Evolutionary conservation across 2,113 vertebrate genomes (phyloP), one percentile per base, ranked within the genome.

Genomic region (Callorhinus ursinus): DNA sequence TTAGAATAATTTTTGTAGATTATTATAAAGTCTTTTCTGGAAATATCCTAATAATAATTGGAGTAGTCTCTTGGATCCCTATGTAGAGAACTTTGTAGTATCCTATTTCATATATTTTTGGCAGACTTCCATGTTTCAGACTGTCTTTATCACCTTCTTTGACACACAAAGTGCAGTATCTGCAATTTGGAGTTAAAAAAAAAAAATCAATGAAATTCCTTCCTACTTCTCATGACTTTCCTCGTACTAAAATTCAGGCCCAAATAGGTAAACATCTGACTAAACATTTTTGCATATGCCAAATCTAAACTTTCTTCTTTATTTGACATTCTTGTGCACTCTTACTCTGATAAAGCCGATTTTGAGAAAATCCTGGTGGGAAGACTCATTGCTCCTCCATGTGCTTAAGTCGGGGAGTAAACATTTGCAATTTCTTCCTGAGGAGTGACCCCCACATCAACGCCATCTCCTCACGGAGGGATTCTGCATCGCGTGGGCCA

Each of bases 101-200:
- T 61, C 12, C 10, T 14, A 74, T 87, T 76, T 82, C 28, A 15
- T 46, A 1, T 33, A 63, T 28, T 92, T 61, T n/a, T n/a, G 90
- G 63, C 80, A 85, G 39, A 53, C 18, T 95, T 95, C 31, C 72
- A 12, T 5, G 0, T 59, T 65, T 22, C 31, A 5, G 15, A 16
- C 19, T 55, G 61, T 82, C 51, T 92, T 76, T 39, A 24, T 81
- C n/a, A 76, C 57, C 80, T 95, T 94, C n/a, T 91, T 74, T n/a
- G 31, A 81, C n/a, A 83, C 7, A 9, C 9, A 39, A 81, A 80
- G 13, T 59, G 14, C 14, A 84, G 4, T 26, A 28, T 86, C 51
- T 65, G 33, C 53, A 74, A 55, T 83, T 90, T 51, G 19, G n/a
- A 86, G 21, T 7, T 12, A 9, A 14, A 14, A 7, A 71, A 39